A percentile compares a stretch with the other conserved stretches of the same genome.
These are phyloP conservation scores for Metacarcinus magister DNA, from an alignment of 2,888 invertebrate genomes.

Conservation along the genomic window DNA sequence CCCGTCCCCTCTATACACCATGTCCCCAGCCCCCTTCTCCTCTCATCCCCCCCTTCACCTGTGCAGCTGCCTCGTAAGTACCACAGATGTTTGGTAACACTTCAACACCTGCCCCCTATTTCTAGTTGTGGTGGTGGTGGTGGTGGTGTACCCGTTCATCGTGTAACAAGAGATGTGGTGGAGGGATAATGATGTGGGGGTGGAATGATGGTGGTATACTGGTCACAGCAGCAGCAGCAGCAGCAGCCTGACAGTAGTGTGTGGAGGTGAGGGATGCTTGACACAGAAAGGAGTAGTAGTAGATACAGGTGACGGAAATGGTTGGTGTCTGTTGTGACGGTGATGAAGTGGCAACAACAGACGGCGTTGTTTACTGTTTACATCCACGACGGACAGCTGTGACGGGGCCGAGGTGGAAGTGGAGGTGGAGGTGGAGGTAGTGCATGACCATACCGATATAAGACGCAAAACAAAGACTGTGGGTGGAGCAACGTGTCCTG, in stretches of 20 bases:
- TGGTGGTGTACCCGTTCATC: neutral
- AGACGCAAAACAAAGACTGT: neutral
- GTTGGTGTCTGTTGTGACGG: neutral
- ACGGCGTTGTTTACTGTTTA: neutral
- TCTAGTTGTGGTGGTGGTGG: neutral
- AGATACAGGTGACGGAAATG: neutral
- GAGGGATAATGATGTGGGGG: neutral
- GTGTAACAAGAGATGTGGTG: neutral
- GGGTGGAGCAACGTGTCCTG: neutral
- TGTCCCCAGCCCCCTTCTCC: neutral
- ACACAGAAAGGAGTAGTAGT: neutral
- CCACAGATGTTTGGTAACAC: conserved; percentile 5
- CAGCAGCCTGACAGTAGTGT: neutral
- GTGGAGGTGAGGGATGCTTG: neutral
- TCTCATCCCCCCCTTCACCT: neutral
- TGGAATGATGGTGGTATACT: neutral
- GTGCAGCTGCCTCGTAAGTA: neutral
- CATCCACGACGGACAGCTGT: neutral
- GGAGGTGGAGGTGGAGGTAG: neutral
- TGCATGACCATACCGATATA: neutral
- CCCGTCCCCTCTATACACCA: neutral
- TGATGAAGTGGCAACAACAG: neutral
- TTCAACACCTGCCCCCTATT: neutral
- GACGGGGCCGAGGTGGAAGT: neutral
- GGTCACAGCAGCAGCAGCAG: neutral